These are phyloP conservation scores for Bombus pascuorum DNA, from an alignment of 1,140 invertebrate genomes.

Conservation along the genomic window DNA sequence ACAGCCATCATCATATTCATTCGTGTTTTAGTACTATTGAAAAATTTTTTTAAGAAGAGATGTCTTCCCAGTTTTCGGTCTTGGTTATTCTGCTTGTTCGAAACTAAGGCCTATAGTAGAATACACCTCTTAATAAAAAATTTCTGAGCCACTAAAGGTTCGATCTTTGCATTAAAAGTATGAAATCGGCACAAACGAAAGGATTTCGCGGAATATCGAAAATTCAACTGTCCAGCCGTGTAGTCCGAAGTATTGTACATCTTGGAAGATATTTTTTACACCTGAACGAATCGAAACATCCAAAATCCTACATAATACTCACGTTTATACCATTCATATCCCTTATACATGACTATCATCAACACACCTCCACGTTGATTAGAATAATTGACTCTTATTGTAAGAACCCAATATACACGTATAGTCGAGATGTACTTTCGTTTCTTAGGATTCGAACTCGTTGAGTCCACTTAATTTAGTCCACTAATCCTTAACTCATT, in stretches of 20 bases:
- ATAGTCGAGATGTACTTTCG: constrained; percentile 61
- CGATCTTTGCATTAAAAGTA: background rate
- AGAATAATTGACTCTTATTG: constrained; percentile 67
- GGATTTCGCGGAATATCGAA: background rate
- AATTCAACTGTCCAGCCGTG: constrained; percentile 51
- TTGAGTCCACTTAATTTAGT: constrained; percentile 2
- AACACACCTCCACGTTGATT: constrained; percentile 48
- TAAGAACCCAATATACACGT: constrained; percentile 57
- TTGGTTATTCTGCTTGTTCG: background rate
- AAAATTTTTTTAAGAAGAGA: background rate
- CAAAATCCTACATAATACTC: constrained; percentile 58
- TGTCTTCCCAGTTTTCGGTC: background rate
- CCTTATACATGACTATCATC: constrained; percentile 35
- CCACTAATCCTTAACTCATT: background rate
- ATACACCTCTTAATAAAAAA: background rate
- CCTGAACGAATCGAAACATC: constrained; percentile 66
- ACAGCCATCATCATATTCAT: no score
- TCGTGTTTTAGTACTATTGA: no score
- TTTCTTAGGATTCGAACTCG: constrained; percentile 21
- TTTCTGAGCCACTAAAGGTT: background rate
- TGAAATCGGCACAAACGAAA: background rate
- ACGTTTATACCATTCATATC: constrained; percentile 55
- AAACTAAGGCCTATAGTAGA: background rate
- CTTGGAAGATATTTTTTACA: constrained; percentile 67
- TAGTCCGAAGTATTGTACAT: constrained; percentile 64